Conservation (phyloP, 2,888 invertebrate species). For the Bombylius discolor region DNA sequence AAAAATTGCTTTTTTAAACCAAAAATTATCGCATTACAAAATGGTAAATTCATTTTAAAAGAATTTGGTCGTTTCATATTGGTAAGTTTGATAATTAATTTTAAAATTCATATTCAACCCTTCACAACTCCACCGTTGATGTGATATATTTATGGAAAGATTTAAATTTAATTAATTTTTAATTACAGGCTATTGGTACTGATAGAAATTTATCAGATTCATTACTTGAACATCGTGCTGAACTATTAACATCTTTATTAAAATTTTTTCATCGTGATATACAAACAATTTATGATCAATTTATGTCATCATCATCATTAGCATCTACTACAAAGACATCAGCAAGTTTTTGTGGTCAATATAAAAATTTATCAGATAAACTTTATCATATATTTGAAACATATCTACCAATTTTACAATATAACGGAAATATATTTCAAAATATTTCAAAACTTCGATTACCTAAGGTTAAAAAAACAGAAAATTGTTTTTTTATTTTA, state of each 20-base stretch:
- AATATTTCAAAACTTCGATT: slow-evolving; percentile 67
- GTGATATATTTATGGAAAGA: too few species aligned
- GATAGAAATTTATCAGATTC: slow-evolving; percentile 75
- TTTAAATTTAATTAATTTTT: neutral
- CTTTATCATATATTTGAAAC: slow-evolving; percentile 77
- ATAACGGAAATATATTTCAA: slow-evolving; percentile 72
- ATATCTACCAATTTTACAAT: slow-evolving; percentile 74
- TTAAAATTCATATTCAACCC: too few species aligned
- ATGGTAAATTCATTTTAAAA: slow-evolving; percentile 77
- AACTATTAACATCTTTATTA: slow-evolving; percentile 61
- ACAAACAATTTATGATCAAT: slow-evolving; percentile 50
- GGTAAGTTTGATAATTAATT: slow-evolving; percentile 41
- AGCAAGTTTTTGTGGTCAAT: slow-evolving; percentile 24
- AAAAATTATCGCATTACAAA: slow-evolving; percentile 63
- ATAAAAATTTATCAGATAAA: slow-evolving; percentile 52
- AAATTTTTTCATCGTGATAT: slow-evolving; percentile 78
- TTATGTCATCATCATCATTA: slow-evolving; percentile 36
- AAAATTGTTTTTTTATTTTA: neutral
- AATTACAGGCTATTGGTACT: slow-evolving; percentile 66
- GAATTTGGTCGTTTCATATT: slow-evolving; percentile 72
- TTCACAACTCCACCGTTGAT: too few species aligned
- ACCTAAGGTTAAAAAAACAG: slow-evolving; percentile 53
- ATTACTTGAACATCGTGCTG: slow-evolving; percentile 65
- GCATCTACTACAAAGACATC: slow-evolving; percentile 19
- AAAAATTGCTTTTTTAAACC: slow-evolving; percentile 65